These are phyloP conservation scores for Leptobrachium leishanense DNA, from an alignment of 2,113 vertebrate genomes.

Conservation along the genomic window DNA sequence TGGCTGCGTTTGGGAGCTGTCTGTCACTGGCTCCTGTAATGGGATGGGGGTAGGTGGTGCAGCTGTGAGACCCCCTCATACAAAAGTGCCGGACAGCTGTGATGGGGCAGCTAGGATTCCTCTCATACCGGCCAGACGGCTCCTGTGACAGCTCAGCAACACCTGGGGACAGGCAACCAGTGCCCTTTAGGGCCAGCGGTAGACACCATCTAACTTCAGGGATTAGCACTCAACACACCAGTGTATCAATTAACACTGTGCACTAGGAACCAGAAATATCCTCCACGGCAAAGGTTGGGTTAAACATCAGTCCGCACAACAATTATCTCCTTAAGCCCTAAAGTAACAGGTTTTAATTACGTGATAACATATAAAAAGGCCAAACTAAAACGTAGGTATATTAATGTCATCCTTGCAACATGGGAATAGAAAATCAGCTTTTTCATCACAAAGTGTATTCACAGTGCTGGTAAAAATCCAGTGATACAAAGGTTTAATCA, in stretches of 20 bases:
- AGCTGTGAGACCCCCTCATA: slow-evolving; percentile 55
- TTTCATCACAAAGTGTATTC: too few species aligned
- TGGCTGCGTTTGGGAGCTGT: slow-evolving; percentile 81
- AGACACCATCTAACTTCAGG: slow-evolving; percentile 25
- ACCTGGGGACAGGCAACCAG: slow-evolving; percentile 55
- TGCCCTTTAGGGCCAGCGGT: slow-evolving; percentile 20
- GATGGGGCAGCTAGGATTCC: slow-evolving; percentile 74
- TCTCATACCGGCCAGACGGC: slow-evolving; percentile 72
- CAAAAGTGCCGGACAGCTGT: slow-evolving; percentile 73
- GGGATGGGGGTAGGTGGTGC: slow-evolving; percentile 53
- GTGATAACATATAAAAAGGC: too few species aligned
- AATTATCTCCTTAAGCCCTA: not conserved
- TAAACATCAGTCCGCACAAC: not conserved
- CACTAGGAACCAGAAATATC: not conserved
- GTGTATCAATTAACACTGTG: slow-evolving; percentile 27
- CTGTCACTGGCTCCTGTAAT: slow-evolving; percentile 74
- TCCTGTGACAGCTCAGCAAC: slow-evolving; percentile 74
- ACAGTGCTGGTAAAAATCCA: too few species aligned
- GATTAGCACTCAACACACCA: slow-evolving; percentile 16
- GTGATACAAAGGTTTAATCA: too few species aligned
- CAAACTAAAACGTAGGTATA: too few species aligned
- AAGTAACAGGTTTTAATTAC: too few species aligned
- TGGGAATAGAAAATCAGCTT: too few species aligned
- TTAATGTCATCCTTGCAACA: too few species aligned
- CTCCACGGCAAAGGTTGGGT: not conserved